Evolutionary conservation across 2,113 vertebrate genomes (phyloP).

Genomic region (Noturus placidus): DNA sequence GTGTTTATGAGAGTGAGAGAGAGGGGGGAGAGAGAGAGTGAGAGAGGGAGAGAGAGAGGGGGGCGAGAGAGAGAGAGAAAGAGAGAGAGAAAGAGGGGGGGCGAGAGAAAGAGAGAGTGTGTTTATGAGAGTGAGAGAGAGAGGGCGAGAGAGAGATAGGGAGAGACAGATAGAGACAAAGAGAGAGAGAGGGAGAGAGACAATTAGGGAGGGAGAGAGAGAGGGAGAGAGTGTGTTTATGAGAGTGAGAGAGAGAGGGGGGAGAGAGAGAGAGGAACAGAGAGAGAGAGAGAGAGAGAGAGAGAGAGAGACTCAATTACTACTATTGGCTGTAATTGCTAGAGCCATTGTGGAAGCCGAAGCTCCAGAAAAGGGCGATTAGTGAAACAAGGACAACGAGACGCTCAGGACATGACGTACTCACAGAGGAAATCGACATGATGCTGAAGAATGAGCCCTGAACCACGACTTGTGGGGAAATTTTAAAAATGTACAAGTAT

Average conservation of each 20-base stretch:
- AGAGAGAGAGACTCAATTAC: conserved; percentile 31
- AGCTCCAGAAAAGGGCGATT: conserved; percentile 31
- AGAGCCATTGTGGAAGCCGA: conserved; percentile 32
- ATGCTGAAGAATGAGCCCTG: background rate
- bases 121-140: background rate
- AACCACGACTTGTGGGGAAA: background rate
- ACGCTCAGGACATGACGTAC: background rate
- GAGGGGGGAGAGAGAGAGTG: background rate
- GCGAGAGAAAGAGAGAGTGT: background rate
- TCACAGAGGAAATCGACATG: background rate
- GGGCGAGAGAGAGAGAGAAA: conserved; percentile 22
- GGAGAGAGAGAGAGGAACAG: background rate
- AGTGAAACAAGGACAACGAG: conserved; percentile 1
- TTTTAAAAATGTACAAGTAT: background rate
- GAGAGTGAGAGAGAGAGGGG: too few species aligned
- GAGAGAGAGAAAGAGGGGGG: conserved; percentile 1
- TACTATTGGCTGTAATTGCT: conserved; percentile 51
- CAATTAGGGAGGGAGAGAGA: too few species aligned
- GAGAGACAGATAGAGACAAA: too few species aligned
- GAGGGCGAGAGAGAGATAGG: too few species aligned
- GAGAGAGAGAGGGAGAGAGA: too few species aligned
- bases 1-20: too few species aligned
- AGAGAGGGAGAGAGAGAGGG: background rate
- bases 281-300: conserved; percentile 21
- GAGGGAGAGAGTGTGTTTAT: too few species aligned